phyloP scores from a whole-genome alignment of 1,140 invertebrate genomes.

The Polypedilum vanderplanki region DNA sequence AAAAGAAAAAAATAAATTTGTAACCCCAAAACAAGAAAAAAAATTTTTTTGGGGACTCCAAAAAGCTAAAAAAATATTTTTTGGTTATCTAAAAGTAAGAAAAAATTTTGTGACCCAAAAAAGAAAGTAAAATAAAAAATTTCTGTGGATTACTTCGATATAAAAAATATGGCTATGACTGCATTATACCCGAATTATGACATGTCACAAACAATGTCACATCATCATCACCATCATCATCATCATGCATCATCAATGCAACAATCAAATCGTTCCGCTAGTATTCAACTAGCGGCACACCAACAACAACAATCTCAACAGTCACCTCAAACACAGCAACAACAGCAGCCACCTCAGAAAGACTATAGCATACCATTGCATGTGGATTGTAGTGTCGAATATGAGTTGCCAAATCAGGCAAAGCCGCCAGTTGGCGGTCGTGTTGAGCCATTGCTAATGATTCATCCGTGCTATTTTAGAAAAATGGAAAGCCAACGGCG shows the following conservation, averaged over 20 bases:
- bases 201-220: constrained; percentile 34
- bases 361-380: constrained; percentile 71
- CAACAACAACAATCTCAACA: constrained; percentile 32
- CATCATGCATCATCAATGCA: constrained; percentile 16
- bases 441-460: constrained; percentile 71
- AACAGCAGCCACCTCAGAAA: constrained; percentile 48
- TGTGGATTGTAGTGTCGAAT: constrained; percentile 78
- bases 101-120: background rate
- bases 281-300: constrained; percentile 31
- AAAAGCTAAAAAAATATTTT: too few relatives aligned
- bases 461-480: constrained; percentile 76
- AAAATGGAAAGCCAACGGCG: constrained; percentile 68
- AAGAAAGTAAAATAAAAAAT: background rate
- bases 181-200: constrained; percentile 44
- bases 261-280: constrained; percentile 32
- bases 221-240: constrained; percentile 4
- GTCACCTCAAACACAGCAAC: constrained; percentile 34
- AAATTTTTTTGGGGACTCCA: background rate
- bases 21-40: background rate
- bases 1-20: background rate
- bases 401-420: constrained; percentile 72
- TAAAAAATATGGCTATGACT: constrained; percentile 40
- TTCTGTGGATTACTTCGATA: background rate
- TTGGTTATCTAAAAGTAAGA: too few relatives aligned
- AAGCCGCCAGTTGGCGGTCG: constrained; percentile 68